Conservation (phyloP, 1,140 invertebrate genomes). For the Micrasema longulum region DNA sequence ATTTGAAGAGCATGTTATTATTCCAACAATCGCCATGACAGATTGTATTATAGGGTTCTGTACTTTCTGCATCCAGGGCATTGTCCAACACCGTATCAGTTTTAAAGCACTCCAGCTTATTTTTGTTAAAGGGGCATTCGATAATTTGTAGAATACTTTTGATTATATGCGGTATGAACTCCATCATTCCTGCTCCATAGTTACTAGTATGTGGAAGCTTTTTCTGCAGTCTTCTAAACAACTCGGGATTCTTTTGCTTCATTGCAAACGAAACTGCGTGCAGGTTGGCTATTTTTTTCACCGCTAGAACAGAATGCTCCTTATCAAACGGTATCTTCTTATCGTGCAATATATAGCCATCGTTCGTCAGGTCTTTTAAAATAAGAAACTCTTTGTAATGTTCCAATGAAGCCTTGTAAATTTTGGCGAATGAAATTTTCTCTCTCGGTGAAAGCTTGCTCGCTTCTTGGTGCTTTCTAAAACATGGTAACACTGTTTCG, state of each 20-base stretch:
- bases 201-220: slow-evolving; percentile 6
- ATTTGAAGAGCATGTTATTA: slow-evolving; percentile 69
- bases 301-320: slow-evolving; percentile 62
- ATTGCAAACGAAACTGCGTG: slow-evolving; percentile 61
- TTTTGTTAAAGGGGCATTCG: not conserved
- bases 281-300: slow-evolving; percentile 68
- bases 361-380: slow-evolving; percentile 68
- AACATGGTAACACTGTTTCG: not conserved
- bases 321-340: slow-evolving; percentile 65
- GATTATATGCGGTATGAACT: not conserved
- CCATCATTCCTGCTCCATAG: slow-evolving; percentile 5
- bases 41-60: slow-evolving; percentile 62
- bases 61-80: slow-evolving; percentile 24
- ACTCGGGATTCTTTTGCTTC: slow-evolving; percentile 24
- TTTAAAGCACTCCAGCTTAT: no score
- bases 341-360: slow-evolving; percentile 68
- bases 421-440: not conserved
- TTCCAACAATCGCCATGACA: slow-evolving; percentile 70
- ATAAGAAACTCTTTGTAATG: slow-evolving; percentile 62
- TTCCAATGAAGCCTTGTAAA: slow-evolving; percentile 20
- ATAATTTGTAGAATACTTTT: not conserved
- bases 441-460: not conserved
- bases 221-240: slow-evolving; percentile 5
- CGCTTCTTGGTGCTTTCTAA: not conserved
- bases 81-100: not conserved